Base-by-base conservation (phyloP, 2,888 invertebrate genomes). In the Acronicta alni region DNA sequence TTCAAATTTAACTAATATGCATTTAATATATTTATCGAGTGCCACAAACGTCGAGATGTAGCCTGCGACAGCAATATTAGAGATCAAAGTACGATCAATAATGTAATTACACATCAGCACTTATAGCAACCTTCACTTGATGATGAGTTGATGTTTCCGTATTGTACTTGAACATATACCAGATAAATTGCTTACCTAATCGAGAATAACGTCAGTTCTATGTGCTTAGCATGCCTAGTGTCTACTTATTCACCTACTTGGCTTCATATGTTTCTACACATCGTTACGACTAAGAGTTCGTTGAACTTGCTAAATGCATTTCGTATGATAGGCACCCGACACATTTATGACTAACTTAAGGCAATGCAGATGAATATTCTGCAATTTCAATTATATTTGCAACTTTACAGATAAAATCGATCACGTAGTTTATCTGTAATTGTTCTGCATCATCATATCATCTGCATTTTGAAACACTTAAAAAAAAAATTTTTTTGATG, bases 1-100 rank as follows among this genome's bases (percentile, higher is more conserved):
- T 85, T 84, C 81, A 84, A 86, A 87, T 85, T 83, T 72, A 52
- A 81, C 81, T 81, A 82, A 83, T 77, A 79, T 79, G 75, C 79
- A 81, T 75, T 75, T 75, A 73, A 77, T 70, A 75, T 66, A 68
- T 70, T 62, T 72, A 72, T 75, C 69, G 77, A 67, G 67, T 63
- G 53, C 67, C 52, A 69, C 72, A 72, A 73, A 71, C 63, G 58
- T 35, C 52, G 56, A 82, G 79, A 80, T 77, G 67, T 72, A 60
- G 64, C 69, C 72, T 73, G 66, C 57, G 57, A 61, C 56, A 64
- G 63, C 66, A 69, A 47, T 66, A 67, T 20, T 42, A 58, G 54
- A 63, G 72, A 59, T 58, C 71, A 75, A 77, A 77, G 70, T 64
- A 61, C 75, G 49, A 57, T 46, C 64, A 67, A 65, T 65, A n/a